Conservation (phyloP, 2,797 vertebrate genomes). For the Paratrypauchen microcephalus region DNA sequence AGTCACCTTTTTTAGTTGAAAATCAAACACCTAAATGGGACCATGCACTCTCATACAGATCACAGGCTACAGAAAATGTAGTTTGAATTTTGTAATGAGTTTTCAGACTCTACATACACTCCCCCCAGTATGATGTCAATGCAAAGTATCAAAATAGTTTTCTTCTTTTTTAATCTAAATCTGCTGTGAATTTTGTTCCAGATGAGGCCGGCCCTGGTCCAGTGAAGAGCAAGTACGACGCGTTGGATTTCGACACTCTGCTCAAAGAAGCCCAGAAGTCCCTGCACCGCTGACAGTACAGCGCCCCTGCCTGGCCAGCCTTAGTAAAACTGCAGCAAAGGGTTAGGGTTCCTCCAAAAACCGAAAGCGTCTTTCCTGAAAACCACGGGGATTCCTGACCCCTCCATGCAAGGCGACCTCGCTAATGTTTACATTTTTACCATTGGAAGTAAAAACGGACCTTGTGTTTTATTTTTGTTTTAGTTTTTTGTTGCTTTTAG, state of each 20-base stretch:
- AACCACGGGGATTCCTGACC: constrained; percentile 74
- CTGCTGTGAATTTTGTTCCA: background rate
- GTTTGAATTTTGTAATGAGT: too few species aligned
- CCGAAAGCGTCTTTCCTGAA: constrained; percentile 37
- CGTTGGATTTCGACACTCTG: constrained; percentile 98
- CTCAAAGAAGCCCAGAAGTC: constrained; percentile 98
- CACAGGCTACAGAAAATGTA: too few species aligned
- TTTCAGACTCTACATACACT: too few species aligned
- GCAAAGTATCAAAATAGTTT: too few species aligned
- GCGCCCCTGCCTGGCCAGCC: constrained; percentile 61
- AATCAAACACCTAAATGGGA: too few species aligned
- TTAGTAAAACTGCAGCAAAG: constrained; percentile 61
- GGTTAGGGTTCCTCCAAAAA: constrained; percentile 41
- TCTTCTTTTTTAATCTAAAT: too few species aligned
- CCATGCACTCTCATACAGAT: too few species aligned
- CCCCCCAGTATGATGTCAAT: too few species aligned
- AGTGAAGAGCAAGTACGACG: constrained; percentile 96
- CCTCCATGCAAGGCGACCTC: constrained; percentile 96
- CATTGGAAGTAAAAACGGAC: constrained; percentile 78
- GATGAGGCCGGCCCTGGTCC: constrained; percentile 85
- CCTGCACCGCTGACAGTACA: constrained; percentile 92
- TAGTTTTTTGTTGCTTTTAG: constrained; percentile 53
- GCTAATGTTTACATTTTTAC: constrained; percentile 99
- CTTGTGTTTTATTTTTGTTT: constrained; percentile 30
- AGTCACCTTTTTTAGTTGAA: too few species aligned